These are phyloP conservation scores for Grantiella picta DNA, from an alignment of 2,113 vertebrate species.

Conservation along the genomic window DNA sequence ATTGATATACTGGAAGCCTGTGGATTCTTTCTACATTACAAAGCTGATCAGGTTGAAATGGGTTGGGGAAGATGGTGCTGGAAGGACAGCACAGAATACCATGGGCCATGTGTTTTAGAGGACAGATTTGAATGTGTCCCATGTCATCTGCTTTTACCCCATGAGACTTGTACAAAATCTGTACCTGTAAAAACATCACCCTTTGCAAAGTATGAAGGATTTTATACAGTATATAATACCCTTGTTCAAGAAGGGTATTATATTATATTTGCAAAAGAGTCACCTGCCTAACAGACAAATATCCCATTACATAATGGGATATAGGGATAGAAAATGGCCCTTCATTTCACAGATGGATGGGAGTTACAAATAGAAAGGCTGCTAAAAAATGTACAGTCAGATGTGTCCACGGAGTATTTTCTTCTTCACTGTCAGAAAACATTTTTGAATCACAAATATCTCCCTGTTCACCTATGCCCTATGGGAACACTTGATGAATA, in stretches of 20 bases:
- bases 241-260: neutral
- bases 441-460: neutral
- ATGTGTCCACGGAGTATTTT: neutral
- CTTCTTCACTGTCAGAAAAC: neutral
- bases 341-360: accelerated
- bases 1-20: neutral
- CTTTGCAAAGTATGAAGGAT: neutral
- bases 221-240: neutral
- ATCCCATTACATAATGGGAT: neutral
- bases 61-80: neutral
- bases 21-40: neutral
- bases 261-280: neutral
- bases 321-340: neutral
- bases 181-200: neutral
- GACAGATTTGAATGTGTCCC: neutral
- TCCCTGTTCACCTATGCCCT: neutral
- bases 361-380: neutral
- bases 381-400: neutral
- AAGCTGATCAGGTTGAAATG: neutral
- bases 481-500: neutral
- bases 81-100: neutral
- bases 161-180: neutral
- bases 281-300: neutral
- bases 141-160: neutral
- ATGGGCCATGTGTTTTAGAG: neutral